These are phyloP conservation scores for Myodes glareolus DNA, from an alignment of 2,113 vertebrate species.

Conservation along the genomic window DNA sequence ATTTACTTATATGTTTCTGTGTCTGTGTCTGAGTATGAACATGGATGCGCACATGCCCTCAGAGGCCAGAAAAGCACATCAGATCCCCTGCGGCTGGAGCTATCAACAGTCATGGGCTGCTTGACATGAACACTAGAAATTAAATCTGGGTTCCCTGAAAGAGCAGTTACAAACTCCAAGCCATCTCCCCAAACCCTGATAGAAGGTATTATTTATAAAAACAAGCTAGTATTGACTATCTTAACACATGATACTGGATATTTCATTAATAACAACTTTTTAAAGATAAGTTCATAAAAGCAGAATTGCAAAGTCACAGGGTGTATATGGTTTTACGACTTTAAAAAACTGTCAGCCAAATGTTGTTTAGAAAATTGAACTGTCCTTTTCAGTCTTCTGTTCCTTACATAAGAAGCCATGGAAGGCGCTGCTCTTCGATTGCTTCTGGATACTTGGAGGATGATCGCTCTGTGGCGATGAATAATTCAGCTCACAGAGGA, in stretches of 20 bases:
- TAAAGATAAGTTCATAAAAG: background rate
- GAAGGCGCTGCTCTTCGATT: background rate
- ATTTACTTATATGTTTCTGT: no score
- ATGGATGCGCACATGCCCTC: no score
- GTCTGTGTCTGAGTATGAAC: background rate
- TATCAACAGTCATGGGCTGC: no score
- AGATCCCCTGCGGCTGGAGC: no score
- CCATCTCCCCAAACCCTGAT: background rate
- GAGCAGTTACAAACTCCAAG: background rate
- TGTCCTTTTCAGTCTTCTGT: background rate
- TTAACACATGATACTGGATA: background rate
- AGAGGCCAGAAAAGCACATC: background rate
- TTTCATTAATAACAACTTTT: conserved; percentile 13
- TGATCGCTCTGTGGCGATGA: background rate
- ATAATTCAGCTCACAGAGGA: background rate
- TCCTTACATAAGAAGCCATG: conserved; percentile 1
- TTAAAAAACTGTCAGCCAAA: conserved; percentile 3
- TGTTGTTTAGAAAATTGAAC: background rate
- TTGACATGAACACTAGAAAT: background rate
- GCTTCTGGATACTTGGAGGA: background rate
- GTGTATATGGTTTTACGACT: background rate
- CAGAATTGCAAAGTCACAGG: background rate
- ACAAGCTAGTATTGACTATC: background rate
- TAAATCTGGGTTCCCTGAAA: background rate
- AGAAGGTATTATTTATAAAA: background rate